phyloP scores from a whole-genome alignment of 2,797 vertebrate genomes.

The Etheostoma nigrum region DNA sequence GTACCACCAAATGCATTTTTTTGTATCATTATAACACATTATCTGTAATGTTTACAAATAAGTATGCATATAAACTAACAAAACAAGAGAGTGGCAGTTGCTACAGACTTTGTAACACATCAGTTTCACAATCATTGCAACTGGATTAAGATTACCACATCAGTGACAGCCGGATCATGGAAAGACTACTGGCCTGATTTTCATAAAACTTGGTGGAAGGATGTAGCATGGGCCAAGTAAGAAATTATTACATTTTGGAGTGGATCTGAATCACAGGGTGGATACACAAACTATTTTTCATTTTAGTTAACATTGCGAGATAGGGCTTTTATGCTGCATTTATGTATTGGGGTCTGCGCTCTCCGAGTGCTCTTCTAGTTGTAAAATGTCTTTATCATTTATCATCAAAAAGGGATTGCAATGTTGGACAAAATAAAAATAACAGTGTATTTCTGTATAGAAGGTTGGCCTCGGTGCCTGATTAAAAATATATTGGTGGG shows the following conservation, averaged over 20 bases:
- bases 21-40: not conserved
- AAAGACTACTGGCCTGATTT: too few relatives aligned
- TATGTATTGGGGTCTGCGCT: not conserved
- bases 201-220: too few relatives aligned
- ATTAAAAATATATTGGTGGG: not conserved
- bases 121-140: conserved; percentile 11
- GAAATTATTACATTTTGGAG: not conserved
- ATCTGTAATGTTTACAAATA: conserved; percentile 12
- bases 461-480: not conserved
- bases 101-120: not conserved
- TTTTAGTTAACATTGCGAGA: too few relatives aligned
- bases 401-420: not conserved
- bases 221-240: too few relatives aligned
- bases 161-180: too few relatives aligned
- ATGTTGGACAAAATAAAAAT: not conserved
- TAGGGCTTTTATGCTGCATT: too few relatives aligned
- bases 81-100: not conserved
- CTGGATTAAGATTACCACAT: conserved; percentile 28
- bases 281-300: too few relatives aligned
- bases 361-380: not conserved
- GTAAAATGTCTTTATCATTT: conserved; percentile 5
- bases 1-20: not conserved
- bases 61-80: not conserved
- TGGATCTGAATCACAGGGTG: not conserved
- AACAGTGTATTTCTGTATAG: not conserved